A percentile compares a stretch with the other conserved stretches of the same genome.
Evolutionary conservation across 2,797 vertebrate species (phyloP).

Genomic region (Clarias platycephalus): DNA sequence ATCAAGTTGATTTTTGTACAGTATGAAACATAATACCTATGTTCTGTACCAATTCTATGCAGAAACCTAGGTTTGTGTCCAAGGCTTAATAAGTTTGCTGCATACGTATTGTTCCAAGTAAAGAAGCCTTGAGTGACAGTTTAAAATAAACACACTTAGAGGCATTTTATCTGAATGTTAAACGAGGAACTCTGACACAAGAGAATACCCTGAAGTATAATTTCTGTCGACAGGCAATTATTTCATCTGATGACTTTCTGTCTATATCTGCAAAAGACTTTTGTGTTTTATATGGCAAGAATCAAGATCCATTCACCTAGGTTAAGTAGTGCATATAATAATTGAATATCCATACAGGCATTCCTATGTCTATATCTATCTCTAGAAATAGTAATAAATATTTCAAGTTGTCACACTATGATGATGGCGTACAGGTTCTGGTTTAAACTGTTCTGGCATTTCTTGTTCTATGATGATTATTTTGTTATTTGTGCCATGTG

Average conservation of each 20-base stretch:
- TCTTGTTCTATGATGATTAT: constrained; percentile 1
- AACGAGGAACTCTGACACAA: constrained; percentile 30
- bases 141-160: constrained; percentile 24
- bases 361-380: constrained; percentile 3
- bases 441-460: background rate
- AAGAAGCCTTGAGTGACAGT: constrained; percentile 29
- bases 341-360: background rate
- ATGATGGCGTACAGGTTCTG: background rate
- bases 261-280: constrained; percentile 1
- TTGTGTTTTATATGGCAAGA: background rate
- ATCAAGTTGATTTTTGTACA: background rate
- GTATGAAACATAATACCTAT: background rate
- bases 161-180: constrained; percentile 43
- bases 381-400: constrained; percentile 16
- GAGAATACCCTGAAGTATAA: constrained; percentile 16
- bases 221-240: constrained; percentile 21
- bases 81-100: background rate
- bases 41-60: background rate
- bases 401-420: constrained; percentile 2
- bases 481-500: background rate
- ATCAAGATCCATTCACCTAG: background rate
- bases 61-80: background rate
- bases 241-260: constrained; percentile 20
- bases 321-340: constrained; percentile 8
- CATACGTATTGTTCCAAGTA: background rate